phyloP scores from a whole-genome alignment of 2,888 invertebrate species.

The Subacronicta megacephala region DNA sequence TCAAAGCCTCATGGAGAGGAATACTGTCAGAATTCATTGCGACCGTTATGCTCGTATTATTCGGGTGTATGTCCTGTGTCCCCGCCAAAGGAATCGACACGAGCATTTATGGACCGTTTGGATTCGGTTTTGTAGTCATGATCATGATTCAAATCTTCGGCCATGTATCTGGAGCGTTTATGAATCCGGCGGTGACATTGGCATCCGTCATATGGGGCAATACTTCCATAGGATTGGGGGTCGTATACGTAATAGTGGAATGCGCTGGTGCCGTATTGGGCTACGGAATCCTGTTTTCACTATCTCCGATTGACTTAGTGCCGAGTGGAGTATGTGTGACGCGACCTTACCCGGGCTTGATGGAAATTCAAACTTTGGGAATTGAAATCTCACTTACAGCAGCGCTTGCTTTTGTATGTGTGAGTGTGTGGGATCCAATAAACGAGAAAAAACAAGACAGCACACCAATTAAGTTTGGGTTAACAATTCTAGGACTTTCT shows the following conservation, averaged over 20 bases:
- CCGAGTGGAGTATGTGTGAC: slow-evolving; percentile 91
- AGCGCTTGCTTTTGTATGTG: slow-evolving; percentile 91
- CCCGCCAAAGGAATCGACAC: slow-evolving; percentile 81
- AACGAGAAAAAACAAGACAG: slow-evolving; percentile 91
- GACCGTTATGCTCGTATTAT: slow-evolving; percentile 91
- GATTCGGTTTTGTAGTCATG: slow-evolving; percentile 92
- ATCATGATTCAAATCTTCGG: slow-evolving; percentile 93
- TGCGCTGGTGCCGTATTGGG: slow-evolving; percentile 92
- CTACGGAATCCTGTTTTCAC: slow-evolving; percentile 90
- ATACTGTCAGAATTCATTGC: slow-evolving; percentile 91
- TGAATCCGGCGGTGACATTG: slow-evolving; percentile 94
- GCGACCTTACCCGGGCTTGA: slow-evolving; percentile 83
- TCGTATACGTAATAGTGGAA: slow-evolving; percentile 91
- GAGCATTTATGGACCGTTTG: slow-evolving; percentile 87
- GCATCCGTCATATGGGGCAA: slow-evolving; percentile 90
- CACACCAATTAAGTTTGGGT: slow-evolving; percentile 91
- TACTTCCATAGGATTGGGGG: slow-evolving; percentile 87
- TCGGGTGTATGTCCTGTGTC: slow-evolving; percentile 93
- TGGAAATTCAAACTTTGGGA: slow-evolving; percentile 87
- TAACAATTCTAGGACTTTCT: slow-evolving; percentile 91
- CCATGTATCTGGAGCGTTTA: slow-evolving; percentile 93
- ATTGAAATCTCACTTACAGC: slow-evolving; percentile 91
- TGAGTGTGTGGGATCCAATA: slow-evolving; percentile 93
- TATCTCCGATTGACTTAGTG: slow-evolving; percentile 81
- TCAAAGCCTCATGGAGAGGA: slow-evolving; percentile 63